Percentiles rank a stretch among this genome's conserved stretches.
Evolutionary conservation across 1,140 invertebrate species (phyloP).

Genomic region (Magallana gigas): DNA sequence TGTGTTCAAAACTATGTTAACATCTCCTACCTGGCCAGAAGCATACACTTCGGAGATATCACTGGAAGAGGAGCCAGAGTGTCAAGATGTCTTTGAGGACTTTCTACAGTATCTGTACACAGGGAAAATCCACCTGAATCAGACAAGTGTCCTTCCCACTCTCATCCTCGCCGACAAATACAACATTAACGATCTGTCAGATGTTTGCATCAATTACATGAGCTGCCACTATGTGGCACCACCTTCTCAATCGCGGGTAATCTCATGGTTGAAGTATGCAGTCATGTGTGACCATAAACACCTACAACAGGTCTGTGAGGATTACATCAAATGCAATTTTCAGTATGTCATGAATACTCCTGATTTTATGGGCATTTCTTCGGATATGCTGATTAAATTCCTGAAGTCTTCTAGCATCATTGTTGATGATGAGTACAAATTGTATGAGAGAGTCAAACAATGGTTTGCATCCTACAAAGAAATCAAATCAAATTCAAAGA

Average conservation of each 20-base stretch:
- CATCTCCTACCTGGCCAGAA: slow-evolving; percentile 95
- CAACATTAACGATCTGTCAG: slow-evolving; percentile 93
- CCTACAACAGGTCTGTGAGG: slow-evolving; percentile 87
- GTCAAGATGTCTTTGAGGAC: slow-evolving; percentile 90
- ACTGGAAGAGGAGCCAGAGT: slow-evolving; percentile 91
- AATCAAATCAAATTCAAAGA: slow-evolving; percentile 48
- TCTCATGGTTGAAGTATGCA: slow-evolving; percentile 95
- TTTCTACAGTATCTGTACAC: slow-evolving; percentile 97
- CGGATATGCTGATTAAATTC: slow-evolving; percentile 88
- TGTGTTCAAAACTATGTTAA: slow-evolving; percentile 98
- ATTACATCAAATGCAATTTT: slow-evolving; percentile 96
- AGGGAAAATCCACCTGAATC: slow-evolving; percentile 91
- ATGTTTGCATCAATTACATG: slow-evolving; percentile 93
- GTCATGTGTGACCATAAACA: slow-evolving; percentile 89
- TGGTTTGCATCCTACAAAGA: slow-evolving; percentile 70
- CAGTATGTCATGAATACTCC: slow-evolving; percentile 88
- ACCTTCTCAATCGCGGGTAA: slow-evolving; percentile 87
- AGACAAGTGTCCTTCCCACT: slow-evolving; percentile 90
- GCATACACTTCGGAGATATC: slow-evolving; percentile 90
- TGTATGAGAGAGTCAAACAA: slow-evolving; percentile 87
- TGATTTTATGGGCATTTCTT: slow-evolving; percentile 91
- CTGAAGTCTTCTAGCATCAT: slow-evolving; percentile 92
- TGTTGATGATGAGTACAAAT: slow-evolving; percentile 92
- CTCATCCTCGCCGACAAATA: slow-evolving; percentile 95
- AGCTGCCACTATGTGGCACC: slow-evolving; percentile 91